Base-by-base conservation (phyloP, 2,888 invertebrate species). In the Idaea aversata region DNA sequence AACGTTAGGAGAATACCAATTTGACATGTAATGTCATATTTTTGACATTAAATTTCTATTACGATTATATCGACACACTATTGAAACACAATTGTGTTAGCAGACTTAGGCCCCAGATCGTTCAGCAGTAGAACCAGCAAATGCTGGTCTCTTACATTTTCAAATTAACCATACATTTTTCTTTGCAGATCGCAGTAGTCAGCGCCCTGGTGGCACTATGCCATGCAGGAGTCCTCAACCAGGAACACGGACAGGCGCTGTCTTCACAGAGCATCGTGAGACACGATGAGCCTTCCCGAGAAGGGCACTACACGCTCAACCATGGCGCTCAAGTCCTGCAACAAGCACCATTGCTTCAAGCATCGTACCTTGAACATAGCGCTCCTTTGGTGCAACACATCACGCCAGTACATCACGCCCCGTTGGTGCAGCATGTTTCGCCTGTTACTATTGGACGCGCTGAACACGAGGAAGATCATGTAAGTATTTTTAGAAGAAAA, bases 231-330 rank as follows among this genome's bases (percentile, higher is more conserved):
- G 66, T 88, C 3, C 77, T 93, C 57, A 86, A 87, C 15, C 82
- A 88, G 4, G 83, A 86, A 6, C 87, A 91, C 34, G 81, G 80
- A 5, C 86, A 88, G 59, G 90, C 91, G 4, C 78, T 93, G 15
- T 92, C 93, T 16, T 90, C 91, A 13, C 92, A 92, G 66, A 92
- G 88, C 79, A 88, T 93, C 70, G 73, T 88, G 69, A 88, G 86
- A 61, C 91, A 91, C 67, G 88, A 90, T 70, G 86, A 91, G 68
- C 83, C 86, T 0, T 73, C 81, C 2, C 85, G 84, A 57, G 85
- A 87, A 62, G 77, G 73, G 6, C 73, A 74, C 66, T 74, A 63
- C 64, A 71, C 70, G 10, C 61, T 74, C 3, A 67, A 72, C 61
- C 85, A 88, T 64, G 77, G 77, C 13, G 69, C 77, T 15, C 77